Percentiles rank a stretch among this genome's conserved stretches.
Conservation (phyloP, 1,140 invertebrate genomes). For the Drosophila willistoni region DNA sequence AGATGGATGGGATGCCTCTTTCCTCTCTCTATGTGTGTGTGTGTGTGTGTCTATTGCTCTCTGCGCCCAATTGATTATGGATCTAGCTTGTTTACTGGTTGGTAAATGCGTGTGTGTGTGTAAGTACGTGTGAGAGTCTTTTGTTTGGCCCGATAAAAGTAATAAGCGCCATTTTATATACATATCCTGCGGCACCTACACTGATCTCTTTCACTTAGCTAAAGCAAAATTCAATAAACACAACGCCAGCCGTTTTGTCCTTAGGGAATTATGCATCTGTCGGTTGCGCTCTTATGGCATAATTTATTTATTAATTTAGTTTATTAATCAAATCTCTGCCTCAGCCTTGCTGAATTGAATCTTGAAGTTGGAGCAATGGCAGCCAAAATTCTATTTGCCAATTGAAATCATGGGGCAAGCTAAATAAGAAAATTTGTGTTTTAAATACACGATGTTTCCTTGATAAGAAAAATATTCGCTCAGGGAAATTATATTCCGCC, state of each 20-base stretch:
- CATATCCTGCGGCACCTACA: slow-evolving; percentile 25
- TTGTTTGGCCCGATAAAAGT: slow-evolving; percentile 69
- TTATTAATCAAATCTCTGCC: slow-evolving; percentile 51
- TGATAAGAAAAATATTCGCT: no score
- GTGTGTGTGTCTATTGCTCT: slow-evolving; percentile 10
- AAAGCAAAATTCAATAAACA: slow-evolving; percentile 53
- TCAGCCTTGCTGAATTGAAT: no score
- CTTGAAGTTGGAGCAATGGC: neutral
- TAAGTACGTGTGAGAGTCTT: slow-evolving; percentile 1
- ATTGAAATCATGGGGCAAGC: neutral
- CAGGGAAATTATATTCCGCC: no score
- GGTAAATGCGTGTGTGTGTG: slow-evolving; percentile 3
- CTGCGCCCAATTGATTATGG: slow-evolving; percentile 74
- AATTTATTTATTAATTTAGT: slow-evolving; percentile 79
- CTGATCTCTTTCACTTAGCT: slow-evolving; percentile 2
- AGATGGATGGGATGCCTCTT: slow-evolving; percentile 30
- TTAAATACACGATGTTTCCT: no score
- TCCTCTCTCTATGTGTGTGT: slow-evolving; percentile 12
- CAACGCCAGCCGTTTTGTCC: slow-evolving; percentile 57
- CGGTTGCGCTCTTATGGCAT: slow-evolving; percentile 28
- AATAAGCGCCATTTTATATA: slow-evolving; percentile 72
- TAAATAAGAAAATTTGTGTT: neutral
- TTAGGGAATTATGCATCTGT: slow-evolving; percentile 75
- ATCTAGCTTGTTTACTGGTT: slow-evolving; percentile 46
- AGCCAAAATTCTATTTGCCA: neutral